phyloP scores from a whole-genome alignment of 2,797 vertebrate genomes.

The Myotis planiceps region DNA sequence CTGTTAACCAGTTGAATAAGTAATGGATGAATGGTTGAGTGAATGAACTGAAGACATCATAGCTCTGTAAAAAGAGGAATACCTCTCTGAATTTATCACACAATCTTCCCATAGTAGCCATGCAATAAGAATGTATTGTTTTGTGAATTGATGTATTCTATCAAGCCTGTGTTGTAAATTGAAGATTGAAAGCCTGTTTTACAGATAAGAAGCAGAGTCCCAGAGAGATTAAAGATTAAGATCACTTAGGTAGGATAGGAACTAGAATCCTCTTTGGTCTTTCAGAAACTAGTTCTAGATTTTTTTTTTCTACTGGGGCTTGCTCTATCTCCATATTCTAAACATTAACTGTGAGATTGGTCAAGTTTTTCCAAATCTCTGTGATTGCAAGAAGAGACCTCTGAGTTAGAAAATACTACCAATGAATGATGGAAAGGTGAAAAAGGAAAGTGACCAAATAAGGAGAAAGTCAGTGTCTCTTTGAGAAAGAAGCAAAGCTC shows the following conservation, averaged over 20 bases:
- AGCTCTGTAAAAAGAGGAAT: not conserved
- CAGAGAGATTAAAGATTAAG: not conserved
- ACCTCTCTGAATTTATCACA: slow-evolving; percentile 34
- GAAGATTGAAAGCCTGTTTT: not conserved
- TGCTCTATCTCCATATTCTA: slow-evolving; percentile 10
- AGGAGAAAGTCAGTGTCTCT: not conserved
- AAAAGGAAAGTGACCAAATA: not conserved
- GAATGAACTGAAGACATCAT: not conserved
- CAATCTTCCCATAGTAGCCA: not conserved
- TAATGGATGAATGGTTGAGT: not conserved
- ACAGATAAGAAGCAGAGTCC: slow-evolving; percentile 11
- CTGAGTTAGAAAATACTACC: slow-evolving; percentile 1
- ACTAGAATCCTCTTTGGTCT: not conserved
- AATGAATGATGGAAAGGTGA: not conserved
- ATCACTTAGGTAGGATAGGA: not conserved
- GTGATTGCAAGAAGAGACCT: not conserved
- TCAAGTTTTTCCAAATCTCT: slow-evolving; percentile 46
- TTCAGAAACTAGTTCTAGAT: not conserved
- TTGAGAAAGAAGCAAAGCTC: slow-evolving; percentile 20
- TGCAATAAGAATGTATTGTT: not conserved
- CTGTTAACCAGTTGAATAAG: slow-evolving; percentile 26
- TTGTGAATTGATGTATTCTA: not conserved
- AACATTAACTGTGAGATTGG: not conserved
- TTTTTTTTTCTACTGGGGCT: not conserved
- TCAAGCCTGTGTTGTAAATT: not conserved